Evolutionary conservation across 2,888 invertebrate genomes (phyloP).

Genomic region (Pelosia muscerda): DNA sequence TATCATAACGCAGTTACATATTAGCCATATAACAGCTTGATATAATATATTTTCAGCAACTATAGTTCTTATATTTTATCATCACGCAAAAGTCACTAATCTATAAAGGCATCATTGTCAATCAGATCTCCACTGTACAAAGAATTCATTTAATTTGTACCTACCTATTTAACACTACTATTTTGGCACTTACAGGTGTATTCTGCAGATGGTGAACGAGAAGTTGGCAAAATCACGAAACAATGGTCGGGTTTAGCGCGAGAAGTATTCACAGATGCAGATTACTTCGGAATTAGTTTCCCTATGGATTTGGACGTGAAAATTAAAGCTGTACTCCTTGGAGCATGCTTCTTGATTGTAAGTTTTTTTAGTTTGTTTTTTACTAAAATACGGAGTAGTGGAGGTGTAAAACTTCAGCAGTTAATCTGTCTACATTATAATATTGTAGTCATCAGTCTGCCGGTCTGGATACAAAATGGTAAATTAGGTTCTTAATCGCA

Average conservation of each 20-base stretch:
- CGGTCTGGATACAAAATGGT: background rate
- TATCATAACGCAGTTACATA: too few species aligned
- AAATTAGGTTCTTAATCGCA: background rate
- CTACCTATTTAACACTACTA: background rate
- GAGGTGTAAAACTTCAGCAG: background rate
- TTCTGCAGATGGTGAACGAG: constrained; percentile 91
- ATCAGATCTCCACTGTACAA: too few species aligned
- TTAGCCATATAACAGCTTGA: too few species aligned
- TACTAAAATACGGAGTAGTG: background rate
- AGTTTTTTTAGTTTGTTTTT: constrained; percentile 75
- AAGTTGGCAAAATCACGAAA: constrained; percentile 95
- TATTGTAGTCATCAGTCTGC: too few species aligned
- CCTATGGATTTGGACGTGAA: constrained; percentile 95
- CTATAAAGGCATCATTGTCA: too few species aligned
- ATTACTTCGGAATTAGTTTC: constrained; percentile 96
- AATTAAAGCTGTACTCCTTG: constrained; percentile 93
- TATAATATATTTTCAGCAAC: too few species aligned
- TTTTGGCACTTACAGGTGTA: constrained; percentile 86
- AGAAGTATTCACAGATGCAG: constrained; percentile 94
- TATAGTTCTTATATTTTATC: too few species aligned
- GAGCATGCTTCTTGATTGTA: constrained; percentile 93
- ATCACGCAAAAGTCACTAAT: too few species aligned
- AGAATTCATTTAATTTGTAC: background rate
- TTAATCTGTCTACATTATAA: too few species aligned
- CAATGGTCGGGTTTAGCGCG: constrained; percentile 95